phyloP scores from a whole-genome alignment of 2,797 vertebrate genomes.

The Neomorphus geoffroyi region DNA sequence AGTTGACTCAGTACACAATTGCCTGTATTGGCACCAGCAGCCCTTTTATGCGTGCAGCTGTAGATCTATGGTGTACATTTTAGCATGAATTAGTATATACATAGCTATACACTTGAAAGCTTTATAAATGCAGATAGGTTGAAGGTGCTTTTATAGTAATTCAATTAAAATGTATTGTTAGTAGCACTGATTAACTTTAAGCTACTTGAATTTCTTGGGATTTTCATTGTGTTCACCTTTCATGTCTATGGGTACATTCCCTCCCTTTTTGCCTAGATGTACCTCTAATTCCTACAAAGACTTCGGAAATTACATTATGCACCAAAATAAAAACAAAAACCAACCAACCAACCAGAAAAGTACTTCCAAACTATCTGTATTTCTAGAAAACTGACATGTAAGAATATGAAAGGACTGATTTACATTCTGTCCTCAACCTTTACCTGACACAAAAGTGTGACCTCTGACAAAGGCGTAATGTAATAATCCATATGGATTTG shows the following conservation, averaged over 20 bases:
- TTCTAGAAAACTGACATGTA: background rate
- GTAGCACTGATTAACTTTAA: background rate
- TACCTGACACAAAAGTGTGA: background rate
- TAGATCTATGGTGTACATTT: background rate
- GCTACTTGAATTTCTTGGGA: background rate
- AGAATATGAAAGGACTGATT: background rate
- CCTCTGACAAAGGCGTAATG: background rate
- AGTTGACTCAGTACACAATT: conserved; percentile 23
- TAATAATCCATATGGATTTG: background rate
- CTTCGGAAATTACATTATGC: background rate
- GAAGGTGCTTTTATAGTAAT: background rate
- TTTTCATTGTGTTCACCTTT: background rate
- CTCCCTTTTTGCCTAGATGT: background rate
- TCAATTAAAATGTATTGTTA: background rate
- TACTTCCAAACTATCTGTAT: background rate
- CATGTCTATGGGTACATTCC: background rate
- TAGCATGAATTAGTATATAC: background rate
- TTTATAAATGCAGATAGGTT: background rate
- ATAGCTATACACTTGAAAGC: background rate
- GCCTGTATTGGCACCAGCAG: background rate
- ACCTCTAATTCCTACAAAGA: background rate
- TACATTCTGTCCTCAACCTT: background rate
- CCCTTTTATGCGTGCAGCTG: conserved; percentile 46
- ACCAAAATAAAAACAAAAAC: background rate
- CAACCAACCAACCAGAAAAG: background rate